Evolutionary conservation across 2,113 vertebrate genomes (phyloP).

Genomic region (Heterotilapia buettikoferi): DNA sequence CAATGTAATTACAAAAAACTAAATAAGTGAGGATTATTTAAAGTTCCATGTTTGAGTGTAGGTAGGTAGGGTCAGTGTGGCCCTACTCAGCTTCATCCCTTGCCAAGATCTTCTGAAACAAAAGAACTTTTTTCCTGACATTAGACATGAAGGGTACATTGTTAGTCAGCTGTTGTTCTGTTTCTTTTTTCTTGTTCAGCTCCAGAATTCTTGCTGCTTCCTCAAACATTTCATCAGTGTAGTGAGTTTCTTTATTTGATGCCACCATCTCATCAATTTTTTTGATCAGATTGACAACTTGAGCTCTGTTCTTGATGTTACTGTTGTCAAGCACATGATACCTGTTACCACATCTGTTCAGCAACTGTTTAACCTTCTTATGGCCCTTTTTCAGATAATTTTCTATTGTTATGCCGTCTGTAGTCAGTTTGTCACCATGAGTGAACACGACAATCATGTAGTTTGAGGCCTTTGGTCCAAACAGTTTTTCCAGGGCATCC

Average conservation of each 20-base stretch:
- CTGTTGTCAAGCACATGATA: constrained; percentile 27
- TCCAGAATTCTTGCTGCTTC: background rate
- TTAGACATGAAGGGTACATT: background rate
- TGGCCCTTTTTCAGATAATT: background rate
- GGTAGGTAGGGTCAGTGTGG: background rate
- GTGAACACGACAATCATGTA: rapidly evolving
- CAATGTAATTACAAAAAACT: background rate
- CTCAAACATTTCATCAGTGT: background rate
- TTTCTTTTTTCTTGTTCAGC: rapidly evolving
- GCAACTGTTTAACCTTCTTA: background rate
- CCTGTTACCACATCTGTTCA: constrained; percentile 1
- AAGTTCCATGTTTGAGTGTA: background rate
- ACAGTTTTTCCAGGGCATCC: constrained; percentile 21
- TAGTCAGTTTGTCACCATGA: background rate
- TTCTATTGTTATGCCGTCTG: background rate
- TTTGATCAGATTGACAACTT: background rate
- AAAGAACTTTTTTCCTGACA: background rate
- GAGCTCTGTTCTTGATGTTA: background rate
- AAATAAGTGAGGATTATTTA: background rate
- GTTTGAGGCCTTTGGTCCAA: background rate
- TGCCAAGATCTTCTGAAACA: background rate
- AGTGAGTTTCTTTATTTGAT: background rate
- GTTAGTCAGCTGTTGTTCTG: background rate
- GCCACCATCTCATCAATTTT: constrained; percentile 19
- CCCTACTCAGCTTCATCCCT: rapidly evolving